Base-by-base conservation (phyloP, 2,797 vertebrate genomes). In the Rhinoraja longicauda region DNA sequence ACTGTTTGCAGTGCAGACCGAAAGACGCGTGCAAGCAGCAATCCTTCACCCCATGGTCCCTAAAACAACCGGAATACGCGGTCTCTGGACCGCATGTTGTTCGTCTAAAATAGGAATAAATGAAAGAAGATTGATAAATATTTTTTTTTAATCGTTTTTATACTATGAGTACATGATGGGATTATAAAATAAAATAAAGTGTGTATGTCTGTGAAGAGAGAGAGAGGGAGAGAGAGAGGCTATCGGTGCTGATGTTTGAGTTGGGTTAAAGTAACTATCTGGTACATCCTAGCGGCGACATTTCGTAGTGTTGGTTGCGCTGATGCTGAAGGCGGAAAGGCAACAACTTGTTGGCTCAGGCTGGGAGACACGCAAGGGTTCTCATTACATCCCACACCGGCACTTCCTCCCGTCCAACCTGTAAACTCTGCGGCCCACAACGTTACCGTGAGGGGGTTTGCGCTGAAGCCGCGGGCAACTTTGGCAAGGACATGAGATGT, bases 221-320 rank as follows among this genome's bases (percentile, higher is more conserved):
- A 6, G 29, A 24, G 29, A 26, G 32, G 91, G 79, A 93, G 59
- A 94, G 93, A 88, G 93, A 36, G 26, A 32, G 21, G 92, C 81
- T 93, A 94, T 86, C 53, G 10, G n/a, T 13, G 32, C n/a, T 6
- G 26, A 82, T 70, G 39, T 59, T 91, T 86, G 78, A 72, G 94
- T 94, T n/a, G 86, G 17, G 77, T 93, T 82, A 2, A 94, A 96
- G 95, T 94, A 96, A 97, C 96, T 94, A 96, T 95, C 97, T 96
- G 97, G 96, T 97, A 97, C 97, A 97, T 98, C 97, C 97, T 97
- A 97, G 97, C 96, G 97, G 97, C 93, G 94, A 95, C 95, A 96
- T 76, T 93, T 94, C 95, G 97, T 95, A 97, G 96, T 96, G 96
- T 79, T 93, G 77, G 72, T 62, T 79, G 45, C 57, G 78, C 12